Evolutionary conservation across 35 echinoderm and acorn worm species (phyloP).

Genomic region (Ophioderma brevispina): DNA sequence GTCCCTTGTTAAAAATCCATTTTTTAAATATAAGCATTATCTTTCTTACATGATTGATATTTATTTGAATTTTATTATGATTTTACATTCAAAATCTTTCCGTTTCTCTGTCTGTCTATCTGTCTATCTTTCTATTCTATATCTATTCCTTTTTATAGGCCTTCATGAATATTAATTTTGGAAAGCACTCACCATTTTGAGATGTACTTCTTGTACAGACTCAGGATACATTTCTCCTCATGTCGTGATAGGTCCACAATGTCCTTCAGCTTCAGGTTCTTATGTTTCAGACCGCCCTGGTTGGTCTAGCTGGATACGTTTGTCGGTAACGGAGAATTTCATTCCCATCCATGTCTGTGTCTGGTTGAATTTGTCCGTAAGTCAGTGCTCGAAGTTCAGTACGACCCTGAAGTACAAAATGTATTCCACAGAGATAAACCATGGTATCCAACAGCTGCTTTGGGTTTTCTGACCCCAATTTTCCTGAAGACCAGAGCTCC

Average conservation of each 20-base stretch:
- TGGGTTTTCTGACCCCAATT: background rate
- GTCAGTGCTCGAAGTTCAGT: background rate
- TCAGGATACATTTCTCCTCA: background rate
- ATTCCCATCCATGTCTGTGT: background rate
- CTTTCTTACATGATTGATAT: too few relatives aligned
- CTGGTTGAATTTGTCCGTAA: background rate
- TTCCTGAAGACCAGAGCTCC: background rate
- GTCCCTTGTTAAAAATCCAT: too few relatives aligned
- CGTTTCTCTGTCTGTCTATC: background rate
- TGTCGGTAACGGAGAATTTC: background rate
- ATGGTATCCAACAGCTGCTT: background rate
- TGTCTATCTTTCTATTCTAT: background rate
- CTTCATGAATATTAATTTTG: background rate
- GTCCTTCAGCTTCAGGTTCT: background rate
- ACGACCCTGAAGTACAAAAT: background rate
- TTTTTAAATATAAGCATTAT: too few relatives aligned
- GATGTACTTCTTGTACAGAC: background rate
- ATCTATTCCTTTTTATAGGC: background rate
- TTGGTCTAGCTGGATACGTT: background rate
- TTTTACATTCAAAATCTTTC: background rate
- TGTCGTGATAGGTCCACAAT: background rate
- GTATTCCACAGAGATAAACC: background rate
- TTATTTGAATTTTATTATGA: too few relatives aligned
- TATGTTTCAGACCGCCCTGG: background rate
- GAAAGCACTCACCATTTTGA: background rate